Conservation (phyloP, 37 sponge, comb jelly and placozoan genomes). For the Dysidea cf. avara region DNA sequence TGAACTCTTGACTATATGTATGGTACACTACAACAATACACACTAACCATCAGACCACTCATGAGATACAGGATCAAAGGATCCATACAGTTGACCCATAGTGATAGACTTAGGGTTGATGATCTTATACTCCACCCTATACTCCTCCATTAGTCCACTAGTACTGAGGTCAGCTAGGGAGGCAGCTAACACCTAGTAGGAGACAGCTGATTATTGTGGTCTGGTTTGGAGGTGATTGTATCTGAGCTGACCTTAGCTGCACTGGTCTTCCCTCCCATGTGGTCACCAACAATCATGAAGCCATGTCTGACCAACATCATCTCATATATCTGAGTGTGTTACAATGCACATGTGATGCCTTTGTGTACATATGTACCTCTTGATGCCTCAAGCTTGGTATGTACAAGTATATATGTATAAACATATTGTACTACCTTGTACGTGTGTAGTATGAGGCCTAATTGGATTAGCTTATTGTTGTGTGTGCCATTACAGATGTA, state of each 20-base stretch:
- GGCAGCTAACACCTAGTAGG: slow-evolving; percentile 55
- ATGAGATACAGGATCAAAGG: slow-evolving; percentile 96
- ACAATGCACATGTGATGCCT: no score
- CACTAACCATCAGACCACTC: slow-evolving; percentile 95
- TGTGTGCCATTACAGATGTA: no score
- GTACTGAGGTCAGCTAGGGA: slow-evolving; percentile 83
- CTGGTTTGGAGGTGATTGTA: no score
- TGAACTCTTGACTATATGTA: no score
- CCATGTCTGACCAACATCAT: slow-evolving; percentile 99
- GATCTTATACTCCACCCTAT: slow-evolving; percentile 71
- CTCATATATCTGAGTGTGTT: slow-evolving; percentile 96
- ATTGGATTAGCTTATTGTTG: no score
- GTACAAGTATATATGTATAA: no score
- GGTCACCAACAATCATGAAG: slow-evolving; percentile 98
- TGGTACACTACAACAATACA: no score
- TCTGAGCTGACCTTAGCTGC: slow-evolving; percentile 95
- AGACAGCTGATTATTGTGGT: no score
- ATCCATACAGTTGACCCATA: slow-evolving; percentile 94
- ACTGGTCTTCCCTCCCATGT: slow-evolving; percentile 95
- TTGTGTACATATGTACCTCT: no score
- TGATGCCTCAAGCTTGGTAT: no score
- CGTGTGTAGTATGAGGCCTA: no score
- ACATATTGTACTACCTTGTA: no score
- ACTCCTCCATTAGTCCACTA: slow-evolving; percentile 92
- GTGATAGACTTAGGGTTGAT: slow-evolving; percentile 97